Percentiles rank a stretch among this genome's conserved stretches.
Conservation (phyloP, 1,140 invertebrate genomes). For the Papilio polytes region DNA sequence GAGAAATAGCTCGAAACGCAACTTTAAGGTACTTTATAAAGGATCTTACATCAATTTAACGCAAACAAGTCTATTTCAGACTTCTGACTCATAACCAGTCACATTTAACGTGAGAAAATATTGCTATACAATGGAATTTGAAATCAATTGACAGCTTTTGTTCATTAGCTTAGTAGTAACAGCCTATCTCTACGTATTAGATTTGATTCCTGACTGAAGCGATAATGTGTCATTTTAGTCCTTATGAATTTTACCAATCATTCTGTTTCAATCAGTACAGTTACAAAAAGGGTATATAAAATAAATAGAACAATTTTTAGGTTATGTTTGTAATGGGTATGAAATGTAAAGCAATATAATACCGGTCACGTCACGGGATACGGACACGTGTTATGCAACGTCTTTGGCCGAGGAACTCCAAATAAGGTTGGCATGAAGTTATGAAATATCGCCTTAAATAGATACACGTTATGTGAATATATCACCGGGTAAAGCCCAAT, state of each 20-base stretch:
- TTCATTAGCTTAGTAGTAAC: background rate
- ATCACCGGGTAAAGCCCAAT: background rate
- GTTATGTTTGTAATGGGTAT: background rate
- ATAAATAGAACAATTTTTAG: background rate
- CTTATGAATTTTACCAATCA: background rate
- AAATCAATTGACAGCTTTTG: background rate
- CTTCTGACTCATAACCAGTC: conserved; percentile 8
- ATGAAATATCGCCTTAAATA: background rate
- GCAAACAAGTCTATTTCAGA: conserved; percentile 31
- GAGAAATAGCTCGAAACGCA: conserved; percentile 21
- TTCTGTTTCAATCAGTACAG: too few relatives aligned
- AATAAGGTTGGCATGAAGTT: conserved; percentile 22
- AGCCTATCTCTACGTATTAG: background rate
- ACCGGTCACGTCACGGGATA: conserved; percentile 58
- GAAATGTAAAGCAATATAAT: background rate
- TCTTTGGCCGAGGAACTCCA: conserved; percentile 53
- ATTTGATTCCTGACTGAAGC: background rate
- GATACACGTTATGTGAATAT: background rate
- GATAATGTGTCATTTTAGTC: too few relatives aligned
- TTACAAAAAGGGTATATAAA: background rate
- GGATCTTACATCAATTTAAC: conserved; percentile 28
- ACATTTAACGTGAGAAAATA: conserved; percentile 23
- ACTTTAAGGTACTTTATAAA: conserved; percentile 27
- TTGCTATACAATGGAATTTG: background rate
- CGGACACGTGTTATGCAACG: conserved; percentile 68